Conservation (phyloP, 2,888 invertebrate genomes). For the Coenonympha glycerion region DNA sequence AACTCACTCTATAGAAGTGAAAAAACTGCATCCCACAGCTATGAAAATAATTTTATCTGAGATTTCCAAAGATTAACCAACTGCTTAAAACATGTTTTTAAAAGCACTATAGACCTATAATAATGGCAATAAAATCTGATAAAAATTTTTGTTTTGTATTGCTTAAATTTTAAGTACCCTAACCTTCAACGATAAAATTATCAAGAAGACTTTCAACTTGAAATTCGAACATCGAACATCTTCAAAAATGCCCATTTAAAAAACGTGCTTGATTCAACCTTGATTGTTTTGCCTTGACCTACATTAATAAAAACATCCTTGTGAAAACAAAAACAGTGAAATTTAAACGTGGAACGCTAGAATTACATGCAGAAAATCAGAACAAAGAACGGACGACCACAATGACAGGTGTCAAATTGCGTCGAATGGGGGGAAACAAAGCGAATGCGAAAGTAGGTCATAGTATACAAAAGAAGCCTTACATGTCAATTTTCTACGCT, state of each 20-base stretch:
- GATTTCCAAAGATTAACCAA: no score
- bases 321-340: conserved; percentile 36
- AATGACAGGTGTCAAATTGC: conserved; percentile 41
- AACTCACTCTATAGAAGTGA: background rate
- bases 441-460: conserved; percentile 50
- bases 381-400: conserved; percentile 37
- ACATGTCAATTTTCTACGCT: background rate
- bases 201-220: background rate
- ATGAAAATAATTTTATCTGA: no score
- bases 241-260: background rate
- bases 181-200: background rate
- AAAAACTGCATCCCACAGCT: background rate
- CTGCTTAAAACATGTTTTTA: background rate
- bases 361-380: conserved; percentile 24
- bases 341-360: conserved; percentile 30
- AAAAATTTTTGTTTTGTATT: background rate
- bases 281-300: conserved; percentile 33
- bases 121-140: background rate
- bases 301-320: conserved; percentile 30
- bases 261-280: conserved; percentile 25
- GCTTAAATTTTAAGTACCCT: background rate
- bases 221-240: background rate
- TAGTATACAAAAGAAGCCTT: conserved; percentile 30
- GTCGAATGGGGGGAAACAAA: conserved; percentile 50
- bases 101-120: background rate